Evolutionary conservation across 2,113 vertebrate genomes (phyloP).

Genomic region (Scytalopus superciliaris): DNA sequence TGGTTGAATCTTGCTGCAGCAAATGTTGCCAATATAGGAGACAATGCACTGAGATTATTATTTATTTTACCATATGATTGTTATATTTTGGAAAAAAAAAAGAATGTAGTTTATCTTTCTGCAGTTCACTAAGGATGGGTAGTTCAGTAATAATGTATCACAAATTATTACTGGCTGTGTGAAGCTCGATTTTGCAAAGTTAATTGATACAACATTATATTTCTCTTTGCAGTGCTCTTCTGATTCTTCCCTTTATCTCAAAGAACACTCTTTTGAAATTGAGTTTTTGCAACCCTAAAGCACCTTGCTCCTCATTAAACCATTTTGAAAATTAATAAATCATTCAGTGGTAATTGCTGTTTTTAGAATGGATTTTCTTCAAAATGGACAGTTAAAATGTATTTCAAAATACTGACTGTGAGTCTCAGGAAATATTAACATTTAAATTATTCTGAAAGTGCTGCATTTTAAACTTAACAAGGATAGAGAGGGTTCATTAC

Average conservation of each 20-base stretch:
- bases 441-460: background rate
- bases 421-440: constrained; percentile 1
- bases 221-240: background rate
- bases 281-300: background rate
- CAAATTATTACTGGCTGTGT: background rate
- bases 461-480: background rate
- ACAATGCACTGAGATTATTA: background rate
- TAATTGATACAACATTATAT: background rate
- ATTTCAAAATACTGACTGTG: constrained; percentile 44
- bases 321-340: constrained; percentile 50
- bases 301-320: background rate
- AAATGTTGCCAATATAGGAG: background rate
- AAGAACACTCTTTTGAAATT: background rate
- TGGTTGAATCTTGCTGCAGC: background rate
- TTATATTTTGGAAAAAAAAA: background rate
- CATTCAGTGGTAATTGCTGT: background rate
- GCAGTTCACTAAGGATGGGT: background rate
- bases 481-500: background rate
- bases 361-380: constrained; percentile 1
- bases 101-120: background rate
- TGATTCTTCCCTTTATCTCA: constrained; percentile 9
- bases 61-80: constrained; percentile 14
- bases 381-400: constrained; percentile 13
- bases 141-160: constrained; percentile 2
- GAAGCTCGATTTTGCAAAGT: background rate